Percentiles rank a stretch among this genome's conserved stretches.
Evolutionary conservation across 2,888 invertebrate genomes (phyloP).

Genomic region (Furcula furcula): DNA sequence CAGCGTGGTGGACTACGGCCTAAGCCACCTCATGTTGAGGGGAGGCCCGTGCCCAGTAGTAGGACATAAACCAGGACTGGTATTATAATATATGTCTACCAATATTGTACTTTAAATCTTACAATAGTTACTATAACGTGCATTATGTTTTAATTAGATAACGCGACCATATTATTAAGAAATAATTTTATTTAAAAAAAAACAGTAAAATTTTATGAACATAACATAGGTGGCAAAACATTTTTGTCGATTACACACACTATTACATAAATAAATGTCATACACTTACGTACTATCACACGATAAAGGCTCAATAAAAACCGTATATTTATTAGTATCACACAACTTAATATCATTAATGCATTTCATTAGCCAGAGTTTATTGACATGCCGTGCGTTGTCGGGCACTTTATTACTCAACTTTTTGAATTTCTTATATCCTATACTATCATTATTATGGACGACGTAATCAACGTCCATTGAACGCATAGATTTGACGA

Average conservation of each 20-base stretch:
- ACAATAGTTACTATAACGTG: too few relatives aligned
- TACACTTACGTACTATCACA: constrained; percentile 6
- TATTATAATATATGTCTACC: too few relatives aligned
- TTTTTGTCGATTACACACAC: not conserved
- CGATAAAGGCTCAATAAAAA: constrained; percentile 43
- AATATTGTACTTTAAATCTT: too few relatives aligned
- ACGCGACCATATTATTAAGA: too few relatives aligned
- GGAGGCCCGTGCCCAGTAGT: too few relatives aligned
- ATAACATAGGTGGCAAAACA: not conserved
- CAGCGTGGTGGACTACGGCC: too few relatives aligned
- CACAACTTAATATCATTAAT: constrained; percentile 55
- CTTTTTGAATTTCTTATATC: constrained; percentile 48
- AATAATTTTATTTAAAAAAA: not conserved
- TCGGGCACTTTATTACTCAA: constrained; percentile 45
- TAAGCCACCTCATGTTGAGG: too few relatives aligned
- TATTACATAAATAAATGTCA: not conserved
- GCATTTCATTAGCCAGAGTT: constrained; percentile 64
- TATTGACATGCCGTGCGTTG: constrained; percentile 57
- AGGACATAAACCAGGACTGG: too few relatives aligned
- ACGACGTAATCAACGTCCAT: constrained; percentile 62
- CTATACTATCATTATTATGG: constrained; percentile 51
- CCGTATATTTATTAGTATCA: constrained; percentile 54
- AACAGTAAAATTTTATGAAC: not conserved
- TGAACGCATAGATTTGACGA: constrained; percentile 59
- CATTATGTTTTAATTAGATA: too few relatives aligned